These are phyloP conservation scores for Hystrix cristata DNA, from an alignment of 2,113 vertebrate genomes.

Conservation along the genomic window DNA sequence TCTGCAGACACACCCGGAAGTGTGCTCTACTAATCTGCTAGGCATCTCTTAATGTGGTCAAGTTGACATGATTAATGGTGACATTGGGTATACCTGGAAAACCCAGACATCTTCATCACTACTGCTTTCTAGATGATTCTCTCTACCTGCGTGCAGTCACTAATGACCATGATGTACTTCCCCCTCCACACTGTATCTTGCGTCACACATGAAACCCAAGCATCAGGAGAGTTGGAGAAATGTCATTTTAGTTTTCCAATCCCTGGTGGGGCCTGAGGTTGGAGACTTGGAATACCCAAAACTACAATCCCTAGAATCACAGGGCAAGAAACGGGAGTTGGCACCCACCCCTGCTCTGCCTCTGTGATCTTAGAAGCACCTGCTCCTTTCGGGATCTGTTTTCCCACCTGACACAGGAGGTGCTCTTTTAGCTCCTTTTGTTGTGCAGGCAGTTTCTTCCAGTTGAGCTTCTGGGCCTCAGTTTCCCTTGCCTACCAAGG, in stretches of 20 bases:
- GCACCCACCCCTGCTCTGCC: too few species aligned
- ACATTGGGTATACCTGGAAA: not conserved
- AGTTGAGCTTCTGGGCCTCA: constrained; percentile 9
- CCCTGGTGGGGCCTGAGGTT: not conserved
- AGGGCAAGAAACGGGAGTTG: not conserved
- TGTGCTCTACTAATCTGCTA: not conserved
- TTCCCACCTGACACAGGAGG: not conserved
- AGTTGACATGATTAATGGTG: not conserved
- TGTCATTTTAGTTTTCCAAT: not conserved
- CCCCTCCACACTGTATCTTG: not conserved
- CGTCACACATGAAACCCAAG: not conserved
- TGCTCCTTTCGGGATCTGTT: not conserved
- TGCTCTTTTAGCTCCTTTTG: not conserved
- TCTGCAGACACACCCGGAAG: not conserved
- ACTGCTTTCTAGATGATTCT: not conserved
- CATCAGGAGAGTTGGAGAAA: not conserved
- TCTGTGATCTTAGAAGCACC: not conserved
- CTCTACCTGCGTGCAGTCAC: not conserved
- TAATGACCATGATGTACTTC: not conserved
- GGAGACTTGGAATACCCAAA: not conserved
- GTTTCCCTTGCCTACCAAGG: not conserved
- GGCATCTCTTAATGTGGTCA: not conserved
- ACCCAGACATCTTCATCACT: not conserved
- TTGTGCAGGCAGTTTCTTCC: not conserved
- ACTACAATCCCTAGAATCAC: not conserved